Evolutionary conservation across 2,888 invertebrate species (phyloP), one percentile per base, ranked within the genome.

Genomic region (Scelioninae gen. 1): DNA sequence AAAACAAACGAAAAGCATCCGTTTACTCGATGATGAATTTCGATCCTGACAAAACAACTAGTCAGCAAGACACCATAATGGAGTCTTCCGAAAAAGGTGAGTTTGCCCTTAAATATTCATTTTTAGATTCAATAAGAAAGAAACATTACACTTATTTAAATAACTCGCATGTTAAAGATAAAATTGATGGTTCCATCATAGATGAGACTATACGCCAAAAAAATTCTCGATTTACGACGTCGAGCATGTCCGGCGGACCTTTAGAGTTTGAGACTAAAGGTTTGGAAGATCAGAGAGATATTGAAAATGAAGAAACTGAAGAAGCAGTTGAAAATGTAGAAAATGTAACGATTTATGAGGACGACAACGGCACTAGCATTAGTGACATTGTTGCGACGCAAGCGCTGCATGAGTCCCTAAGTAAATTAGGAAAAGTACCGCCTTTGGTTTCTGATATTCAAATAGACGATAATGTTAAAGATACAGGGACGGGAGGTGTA

Each of bases 381-480:
- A 92, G 92, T 71, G 92, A 92, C 71, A 92, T 92, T 55, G 92
- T 92, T 62, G 92, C 92, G 9, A 86, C 91, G 23, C 92, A 92
- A 84, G 92, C 92, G 11, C 88, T 92, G 56, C 90, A 91, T 23
- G 92, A 92, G 86, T 92, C 92, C 53, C 84, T 92, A 34, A 92
- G 88, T 84, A 92, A 92, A 87, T 85, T 92, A 77, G 91, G 92
- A 15, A 92, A 91, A 86, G 91, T 90, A 53, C 88, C 89, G 45
- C 81, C 81, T 7, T 84, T 90, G 53, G 88, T 87, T 45, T 83
- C 89, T 0, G 88, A 89, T 10, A 87, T 85, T 49, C 79, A 88
- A 58, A 84, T 86, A 43, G 68, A 75, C 55, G 47, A 65, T 11
- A 63, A 76, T 38, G 53, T 89, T 86, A 60, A 85, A 86, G n/a